Conservation (phyloP, 2,797 vertebrate genomes). For the Pachyuromys duprasi region DNA sequence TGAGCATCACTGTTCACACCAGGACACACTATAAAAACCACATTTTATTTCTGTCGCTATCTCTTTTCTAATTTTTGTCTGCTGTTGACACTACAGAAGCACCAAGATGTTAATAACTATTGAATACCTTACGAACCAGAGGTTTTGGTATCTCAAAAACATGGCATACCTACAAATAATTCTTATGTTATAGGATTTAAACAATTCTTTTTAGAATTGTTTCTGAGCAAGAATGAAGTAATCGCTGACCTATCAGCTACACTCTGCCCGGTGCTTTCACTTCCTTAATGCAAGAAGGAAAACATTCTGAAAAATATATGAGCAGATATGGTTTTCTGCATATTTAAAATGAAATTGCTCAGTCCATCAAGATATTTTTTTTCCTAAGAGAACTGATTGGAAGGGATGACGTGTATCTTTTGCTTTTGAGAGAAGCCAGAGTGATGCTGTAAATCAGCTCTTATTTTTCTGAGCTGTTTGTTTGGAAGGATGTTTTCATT, state of each 20-base stretch:
- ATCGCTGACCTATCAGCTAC: not conserved
- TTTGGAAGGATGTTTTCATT: not conserved
- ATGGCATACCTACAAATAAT: not conserved
- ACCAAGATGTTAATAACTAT: not conserved
- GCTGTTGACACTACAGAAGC: not conserved
- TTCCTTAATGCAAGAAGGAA: conserved; percentile 26
- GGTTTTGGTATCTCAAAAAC: not conserved
- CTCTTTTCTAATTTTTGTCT: not conserved
- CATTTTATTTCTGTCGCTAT: not conserved
- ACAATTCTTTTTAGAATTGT: not conserved
- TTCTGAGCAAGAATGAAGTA: conserved; percentile 42
- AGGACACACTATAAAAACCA: not conserved
- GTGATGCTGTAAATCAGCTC: not conserved
- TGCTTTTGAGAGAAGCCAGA: not conserved
- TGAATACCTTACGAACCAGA: not conserved
- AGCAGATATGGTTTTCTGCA: conserved; percentile 26
- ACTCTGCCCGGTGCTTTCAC: not conserved
- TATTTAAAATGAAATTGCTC: conserved; percentile 48
- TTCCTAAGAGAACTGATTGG: not conserved
- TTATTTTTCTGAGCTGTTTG: not conserved
- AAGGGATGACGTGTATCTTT: not conserved
- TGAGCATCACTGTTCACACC: not conserved
- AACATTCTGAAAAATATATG: conserved; percentile 49
- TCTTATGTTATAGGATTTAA: conserved; percentile 9
- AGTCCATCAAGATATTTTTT: conserved; percentile 31